phyloP scores from a whole-genome alignment of 2,797 vertebrate species.

The Halcyon chelicuti region DNA sequence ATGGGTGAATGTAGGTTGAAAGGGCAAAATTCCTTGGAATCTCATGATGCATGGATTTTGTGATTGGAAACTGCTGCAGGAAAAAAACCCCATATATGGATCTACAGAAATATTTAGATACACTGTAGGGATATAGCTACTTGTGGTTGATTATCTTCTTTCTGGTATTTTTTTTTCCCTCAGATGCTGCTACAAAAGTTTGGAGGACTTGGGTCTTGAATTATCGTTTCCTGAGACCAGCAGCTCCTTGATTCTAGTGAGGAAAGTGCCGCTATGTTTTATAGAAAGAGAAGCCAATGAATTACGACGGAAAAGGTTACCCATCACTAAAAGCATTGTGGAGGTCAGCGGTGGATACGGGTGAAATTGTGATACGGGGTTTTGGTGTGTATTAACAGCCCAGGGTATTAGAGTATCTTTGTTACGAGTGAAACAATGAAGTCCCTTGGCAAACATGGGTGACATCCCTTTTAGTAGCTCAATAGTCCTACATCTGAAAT shows the following conservation, averaged over 20 bases:
- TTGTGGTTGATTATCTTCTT: neutral
- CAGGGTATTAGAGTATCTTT: neutral
- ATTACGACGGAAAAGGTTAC: constrained; percentile 85
- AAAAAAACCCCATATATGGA: neutral
- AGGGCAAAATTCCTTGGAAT: neutral
- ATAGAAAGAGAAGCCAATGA: constrained; percentile 93
- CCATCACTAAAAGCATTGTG: constrained; percentile 87
- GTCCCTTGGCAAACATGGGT: neutral
- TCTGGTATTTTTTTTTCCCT: neutral
- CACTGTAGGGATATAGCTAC: neutral
- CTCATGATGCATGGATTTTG: neutral
- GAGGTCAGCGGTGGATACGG: constrained; percentile 80
- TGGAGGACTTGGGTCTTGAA: constrained; percentile 88
- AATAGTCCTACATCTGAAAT: neutral
- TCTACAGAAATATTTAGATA: neutral
- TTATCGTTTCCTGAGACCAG: constrained; percentile 83
- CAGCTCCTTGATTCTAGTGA: constrained; percentile 81
- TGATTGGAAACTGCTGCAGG: neutral
- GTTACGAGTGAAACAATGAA: neutral
- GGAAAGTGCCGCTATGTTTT: constrained; percentile 91
- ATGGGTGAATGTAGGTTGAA: neutral
- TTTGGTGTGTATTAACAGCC: neutral
- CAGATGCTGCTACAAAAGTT: constrained; percentile 86
- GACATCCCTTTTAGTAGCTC: neutral
- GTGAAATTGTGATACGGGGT: neutral